Conservation (phyloP, 2,113 vertebrate species). For the Typhlomys cinereus region DNA sequence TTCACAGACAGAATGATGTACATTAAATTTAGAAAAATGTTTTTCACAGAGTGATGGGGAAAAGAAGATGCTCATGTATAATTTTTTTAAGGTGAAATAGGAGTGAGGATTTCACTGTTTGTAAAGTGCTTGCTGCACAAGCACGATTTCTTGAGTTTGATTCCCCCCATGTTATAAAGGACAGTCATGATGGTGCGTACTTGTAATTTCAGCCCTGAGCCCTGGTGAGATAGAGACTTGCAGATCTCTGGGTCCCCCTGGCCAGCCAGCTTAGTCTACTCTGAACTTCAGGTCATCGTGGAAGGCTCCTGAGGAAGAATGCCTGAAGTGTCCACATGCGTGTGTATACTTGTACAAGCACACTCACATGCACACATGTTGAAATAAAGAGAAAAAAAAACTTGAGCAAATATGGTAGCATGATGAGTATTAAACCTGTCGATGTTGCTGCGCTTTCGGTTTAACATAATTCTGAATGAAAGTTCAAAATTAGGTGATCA, state of each 20-base stretch:
- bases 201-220: background rate
- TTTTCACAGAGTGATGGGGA: background rate
- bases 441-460: background rate
- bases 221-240: background rate
- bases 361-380: background rate
- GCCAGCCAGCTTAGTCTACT: background rate
- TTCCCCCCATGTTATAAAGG: too few species aligned
- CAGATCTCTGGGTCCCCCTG: too few species aligned
- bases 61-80: background rate
- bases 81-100: background rate
- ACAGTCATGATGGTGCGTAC: background rate
- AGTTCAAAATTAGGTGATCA: background rate
- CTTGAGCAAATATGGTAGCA: background rate
- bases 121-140: too few species aligned
- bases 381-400: background rate
- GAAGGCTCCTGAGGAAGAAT: background rate
- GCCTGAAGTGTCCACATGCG: too few species aligned
- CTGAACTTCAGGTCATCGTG: background rate
- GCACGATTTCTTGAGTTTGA: too few species aligned
- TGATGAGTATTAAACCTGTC: background rate
- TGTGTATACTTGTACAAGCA: too few species aligned
- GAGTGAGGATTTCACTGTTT: too few species aligned
- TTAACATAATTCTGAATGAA: constrained; percentile 13
- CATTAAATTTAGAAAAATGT: background rate
- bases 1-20: background rate